phyloP scores from a whole-genome alignment of 2,888 invertebrate species.

The Cosmia pyralina region DNA sequence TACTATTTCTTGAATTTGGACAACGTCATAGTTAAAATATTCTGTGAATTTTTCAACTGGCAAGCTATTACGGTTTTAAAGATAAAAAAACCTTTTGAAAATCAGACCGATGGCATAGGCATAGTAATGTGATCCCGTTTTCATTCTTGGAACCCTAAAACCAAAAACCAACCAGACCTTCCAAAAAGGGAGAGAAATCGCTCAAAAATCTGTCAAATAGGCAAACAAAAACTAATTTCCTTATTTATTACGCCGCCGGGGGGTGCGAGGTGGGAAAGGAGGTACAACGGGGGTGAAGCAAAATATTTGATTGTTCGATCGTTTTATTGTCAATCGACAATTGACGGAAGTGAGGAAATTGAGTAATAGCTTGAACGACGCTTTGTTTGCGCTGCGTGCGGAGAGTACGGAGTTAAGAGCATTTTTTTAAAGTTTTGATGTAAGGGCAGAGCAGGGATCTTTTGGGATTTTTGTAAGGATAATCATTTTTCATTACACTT shows the following conservation, averaged over 20 bases:
- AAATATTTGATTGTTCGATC: constrained; percentile 80
- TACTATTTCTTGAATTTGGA: no score
- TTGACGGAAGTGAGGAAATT: constrained; percentile 81
- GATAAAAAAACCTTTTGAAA: background rate
- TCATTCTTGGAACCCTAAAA: constrained; percentile 10
- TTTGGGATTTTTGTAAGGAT: background rate
- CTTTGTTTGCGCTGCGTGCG: constrained; percentile 66
- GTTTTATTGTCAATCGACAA: constrained; percentile 79
- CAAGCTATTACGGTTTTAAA: background rate
- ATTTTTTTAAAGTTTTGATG: background rate
- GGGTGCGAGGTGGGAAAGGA: constrained; percentile 34
- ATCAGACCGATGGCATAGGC: no score
- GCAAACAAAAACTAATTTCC: constrained; percentile 66
- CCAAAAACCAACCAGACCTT: constrained; percentile 28
- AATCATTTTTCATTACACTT: no score
- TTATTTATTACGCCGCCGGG: constrained; percentile 65
- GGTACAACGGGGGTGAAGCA: constrained; percentile 43
- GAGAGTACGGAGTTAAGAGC: constrained; percentile 45
- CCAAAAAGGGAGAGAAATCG: constrained; percentile 45
- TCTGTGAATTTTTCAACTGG: background rate
- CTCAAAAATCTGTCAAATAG: constrained; percentile 56
- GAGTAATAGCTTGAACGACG: constrained; percentile 78
- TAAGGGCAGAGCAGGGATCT: background rate
- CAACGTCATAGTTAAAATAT: background rate
- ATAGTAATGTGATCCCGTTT: no score